Conservation (phyloP, 2,888 invertebrate species). For the Catocala nupta region DNA sequence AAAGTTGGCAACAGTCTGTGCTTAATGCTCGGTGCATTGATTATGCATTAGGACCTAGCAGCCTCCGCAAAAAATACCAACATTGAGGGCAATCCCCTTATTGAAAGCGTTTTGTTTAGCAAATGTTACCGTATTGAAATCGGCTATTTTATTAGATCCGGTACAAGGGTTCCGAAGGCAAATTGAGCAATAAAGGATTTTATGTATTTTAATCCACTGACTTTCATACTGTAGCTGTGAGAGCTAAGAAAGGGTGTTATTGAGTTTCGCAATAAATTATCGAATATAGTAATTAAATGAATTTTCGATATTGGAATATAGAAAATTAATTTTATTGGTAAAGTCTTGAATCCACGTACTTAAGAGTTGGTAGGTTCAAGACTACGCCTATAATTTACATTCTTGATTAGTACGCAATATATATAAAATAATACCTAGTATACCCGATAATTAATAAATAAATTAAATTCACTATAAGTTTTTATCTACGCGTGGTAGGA, state of each 20-base stretch:
- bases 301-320: too few relatives aligned
- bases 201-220: conserved; percentile 18
- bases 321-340: too few relatives aligned
- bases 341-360: too few relatives aligned
- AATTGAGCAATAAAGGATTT: conserved; percentile 44
- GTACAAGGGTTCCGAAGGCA: conserved; percentile 16
- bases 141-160: conserved; percentile 26
- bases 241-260: background rate
- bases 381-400: too few relatives aligned
- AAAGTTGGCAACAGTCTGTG: conserved; percentile 45
- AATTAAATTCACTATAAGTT: too few relatives aligned
- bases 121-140: conserved; percentile 14
- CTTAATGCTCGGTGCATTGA: conserved; percentile 51
- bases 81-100: conserved; percentile 27
- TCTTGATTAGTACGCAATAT: too few relatives aligned
- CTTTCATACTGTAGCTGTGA: background rate
- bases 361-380: too few relatives aligned
- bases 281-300: too few relatives aligned
- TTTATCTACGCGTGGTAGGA: too few relatives aligned
- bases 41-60: conserved; percentile 50
- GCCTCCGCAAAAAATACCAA: conserved; percentile 16
- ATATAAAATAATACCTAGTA: too few relatives aligned
- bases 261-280: too few relatives aligned
- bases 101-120: conserved; percentile 30
- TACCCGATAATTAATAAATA: too few relatives aligned